These are phyloP conservation scores for Tethea ocularis DNA, from an alignment of 2,888 invertebrate genomes.

Conservation along the genomic window DNA sequence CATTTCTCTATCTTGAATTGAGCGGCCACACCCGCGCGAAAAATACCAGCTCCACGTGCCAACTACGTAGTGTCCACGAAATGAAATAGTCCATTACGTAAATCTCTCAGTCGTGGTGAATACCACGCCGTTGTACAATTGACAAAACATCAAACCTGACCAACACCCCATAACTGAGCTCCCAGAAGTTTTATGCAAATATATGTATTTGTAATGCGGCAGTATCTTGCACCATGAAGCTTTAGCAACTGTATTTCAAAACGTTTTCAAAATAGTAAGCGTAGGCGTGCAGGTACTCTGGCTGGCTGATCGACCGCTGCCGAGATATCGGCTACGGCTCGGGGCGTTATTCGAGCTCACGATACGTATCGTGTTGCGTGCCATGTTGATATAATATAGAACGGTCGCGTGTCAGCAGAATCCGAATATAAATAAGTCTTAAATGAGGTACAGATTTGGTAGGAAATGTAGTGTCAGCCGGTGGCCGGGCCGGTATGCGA, in stretches of 20 bases:
- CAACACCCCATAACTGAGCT: slow-evolving; percentile 62
- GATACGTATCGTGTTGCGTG: slow-evolving; percentile 45
- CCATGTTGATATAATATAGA: slow-evolving; percentile 39
- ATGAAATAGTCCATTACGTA: slow-evolving; percentile 22
- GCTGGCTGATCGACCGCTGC: slow-evolving; percentile 47
- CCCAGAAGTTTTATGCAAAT: slow-evolving; percentile 77
- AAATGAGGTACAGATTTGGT: slow-evolving; percentile 53
- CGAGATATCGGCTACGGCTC: slow-evolving; percentile 46
- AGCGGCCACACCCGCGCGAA: slow-evolving; percentile 57
- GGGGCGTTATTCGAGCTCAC: slow-evolving; percentile 39
- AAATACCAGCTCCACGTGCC: slow-evolving; percentile 54
- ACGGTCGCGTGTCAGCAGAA: slow-evolving; percentile 43
- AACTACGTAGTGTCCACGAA: slow-evolving; percentile 40
- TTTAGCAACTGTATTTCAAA: slow-evolving; percentile 79
- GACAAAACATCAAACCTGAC: slow-evolving; percentile 49
- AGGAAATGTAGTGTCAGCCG: slow-evolving; percentile 58
- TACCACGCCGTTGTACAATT: slow-evolving; percentile 61
- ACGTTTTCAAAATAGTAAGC: slow-evolving; percentile 74
- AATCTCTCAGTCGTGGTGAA: slow-evolving; percentile 46
- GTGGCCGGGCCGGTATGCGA: slow-evolving; percentile 78
- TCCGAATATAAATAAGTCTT: slow-evolving; percentile 48
- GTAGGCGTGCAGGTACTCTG: slow-evolving; percentile 62
- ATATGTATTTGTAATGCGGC: slow-evolving; percentile 71
- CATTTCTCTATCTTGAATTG: slow-evolving; percentile 44
- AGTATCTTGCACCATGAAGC: slow-evolving; percentile 76